Evolutionary conservation across 2,113 vertebrate species (phyloP), one percentile per base, ranked within the genome.

Genomic region (Cheilinus undulatus): DNA sequence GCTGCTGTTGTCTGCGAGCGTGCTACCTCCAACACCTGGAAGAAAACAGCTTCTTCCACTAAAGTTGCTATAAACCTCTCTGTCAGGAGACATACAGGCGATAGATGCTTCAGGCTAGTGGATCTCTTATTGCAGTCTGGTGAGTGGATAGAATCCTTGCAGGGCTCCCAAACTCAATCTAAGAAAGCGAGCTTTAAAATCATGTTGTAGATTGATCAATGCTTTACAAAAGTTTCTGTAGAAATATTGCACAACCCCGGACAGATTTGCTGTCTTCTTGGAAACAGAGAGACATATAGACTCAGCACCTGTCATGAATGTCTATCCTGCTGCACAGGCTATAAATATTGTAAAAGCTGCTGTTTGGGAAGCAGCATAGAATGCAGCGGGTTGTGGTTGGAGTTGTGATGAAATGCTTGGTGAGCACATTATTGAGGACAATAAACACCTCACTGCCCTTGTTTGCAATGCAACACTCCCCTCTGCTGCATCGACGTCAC

Each of bases 401-500:
- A 13, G 23, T 34, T 78, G 27, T 50, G 71, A 56, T 59, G 45
- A 77, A 82, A 68, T 32, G 75, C 71, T 73, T 62, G 28, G 58
- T 2, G 69, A 72, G 59, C 74, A 74, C 62, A 65, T 82, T 85
- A 76, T 86, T 67, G 15, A 46, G 74, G 49, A 69, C 77, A 57
- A 66, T 34, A 82, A 71, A 69, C 36, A 65, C 28, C 51, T 11
- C 10, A 7, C 50, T 46, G 57, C 22, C 32, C 77, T 65, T 65
- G 83, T 86, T 77, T 70, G 64, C 64, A 62, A 69, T 26, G 60
- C 58, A 56, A 59, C 68, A 28, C 75, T 83, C 63, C 67, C 57
- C 69, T 64, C 48, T 69, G 40, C 70, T 60, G 63, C 68, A 24
- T 49, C 46, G 10, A 9, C 7, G 9, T 66, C 82, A 80, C 45